A percentile compares a stretch with the other conserved stretches of the same genome.
Evolutionary conservation across 2,113 vertebrate genomes (phyloP).

Genomic region (Zosterops japonicus): DNA sequence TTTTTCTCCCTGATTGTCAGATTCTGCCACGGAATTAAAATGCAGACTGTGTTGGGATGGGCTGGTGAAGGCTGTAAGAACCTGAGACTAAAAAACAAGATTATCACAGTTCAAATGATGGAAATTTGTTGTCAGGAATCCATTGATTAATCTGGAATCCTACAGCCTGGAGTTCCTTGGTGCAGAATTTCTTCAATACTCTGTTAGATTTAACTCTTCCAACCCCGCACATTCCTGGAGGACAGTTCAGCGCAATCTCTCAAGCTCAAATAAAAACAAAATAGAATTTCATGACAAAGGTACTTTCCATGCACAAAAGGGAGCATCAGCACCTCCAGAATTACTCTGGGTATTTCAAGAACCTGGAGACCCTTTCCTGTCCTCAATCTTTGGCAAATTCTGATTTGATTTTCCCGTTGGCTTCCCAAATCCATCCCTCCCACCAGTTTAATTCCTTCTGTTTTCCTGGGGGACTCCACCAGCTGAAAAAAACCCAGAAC

Average conservation of each 20-base stretch:
- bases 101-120: neutral
- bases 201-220: neutral
- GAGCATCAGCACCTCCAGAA: neutral
- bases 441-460: neutral
- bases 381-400: neutral
- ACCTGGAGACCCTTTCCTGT: neutral
- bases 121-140: neutral
- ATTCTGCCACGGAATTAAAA: neutral
- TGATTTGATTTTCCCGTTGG: neutral
- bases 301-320: neutral
- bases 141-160: neutral
- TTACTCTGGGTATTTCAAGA: neutral
- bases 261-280: neutral
- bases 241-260: neutral
- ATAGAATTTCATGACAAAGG: rapidly evolving
- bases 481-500: neutral
- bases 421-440: neutral
- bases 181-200: neutral
- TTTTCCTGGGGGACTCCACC: neutral
- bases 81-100: neutral
- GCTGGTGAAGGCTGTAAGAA: neutral
- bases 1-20: neutral
- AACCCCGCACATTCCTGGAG: neutral
- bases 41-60: rapidly evolving
- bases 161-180: too few relatives aligned